Percentiles rank a stretch among this genome's conserved stretches.
Conservation (phyloP, 2,888 invertebrate species). For the Phengaris arion region DNA sequence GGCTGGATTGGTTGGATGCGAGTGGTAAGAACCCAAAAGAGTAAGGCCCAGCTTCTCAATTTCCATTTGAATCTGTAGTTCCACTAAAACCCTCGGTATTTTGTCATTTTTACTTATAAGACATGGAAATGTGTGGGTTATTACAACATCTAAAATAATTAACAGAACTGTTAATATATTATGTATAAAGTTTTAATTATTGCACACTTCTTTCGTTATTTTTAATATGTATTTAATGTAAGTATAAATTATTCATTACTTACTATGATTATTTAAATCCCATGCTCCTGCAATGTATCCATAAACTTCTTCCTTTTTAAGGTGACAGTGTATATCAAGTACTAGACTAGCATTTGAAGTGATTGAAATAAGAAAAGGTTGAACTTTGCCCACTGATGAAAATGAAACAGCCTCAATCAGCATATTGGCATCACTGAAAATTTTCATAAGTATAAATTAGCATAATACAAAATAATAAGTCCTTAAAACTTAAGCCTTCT, state of each 20-base stretch:
- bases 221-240: background rate
- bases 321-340: constrained; percentile 95
- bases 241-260: constrained; percentile 55
- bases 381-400: constrained; percentile 91
- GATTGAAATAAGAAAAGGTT: constrained; percentile 93
- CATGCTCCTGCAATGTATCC: constrained; percentile 98
- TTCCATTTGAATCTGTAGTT: constrained; percentile 89
- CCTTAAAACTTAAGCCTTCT: too few relatives aligned
- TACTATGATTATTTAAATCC: constrained; percentile 96
- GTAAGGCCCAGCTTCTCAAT: constrained; percentile 90
- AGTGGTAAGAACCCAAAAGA: constrained; percentile 97
- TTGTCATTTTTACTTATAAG: constrained; percentile 89
- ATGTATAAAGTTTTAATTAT: background rate
- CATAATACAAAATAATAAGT: too few relatives aligned
- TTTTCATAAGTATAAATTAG: too few relatives aligned
- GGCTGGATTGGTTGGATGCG: constrained; percentile 92
- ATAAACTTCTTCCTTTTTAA: constrained; percentile 95
- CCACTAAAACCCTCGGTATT: constrained; percentile 86
- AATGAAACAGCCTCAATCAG: constrained; percentile 94
- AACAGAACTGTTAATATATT: constrained; percentile 24
- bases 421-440: constrained; percentile 90
- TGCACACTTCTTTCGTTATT: too few relatives aligned
- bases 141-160: constrained; percentile 85
- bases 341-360: constrained; percentile 92
- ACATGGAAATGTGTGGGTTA: constrained; percentile 94